Evolutionary conservation across 1,140 invertebrate species (phyloP), one percentile per base, ranked within the genome.

Genomic region (Metopolophium dirhodum): DNA sequence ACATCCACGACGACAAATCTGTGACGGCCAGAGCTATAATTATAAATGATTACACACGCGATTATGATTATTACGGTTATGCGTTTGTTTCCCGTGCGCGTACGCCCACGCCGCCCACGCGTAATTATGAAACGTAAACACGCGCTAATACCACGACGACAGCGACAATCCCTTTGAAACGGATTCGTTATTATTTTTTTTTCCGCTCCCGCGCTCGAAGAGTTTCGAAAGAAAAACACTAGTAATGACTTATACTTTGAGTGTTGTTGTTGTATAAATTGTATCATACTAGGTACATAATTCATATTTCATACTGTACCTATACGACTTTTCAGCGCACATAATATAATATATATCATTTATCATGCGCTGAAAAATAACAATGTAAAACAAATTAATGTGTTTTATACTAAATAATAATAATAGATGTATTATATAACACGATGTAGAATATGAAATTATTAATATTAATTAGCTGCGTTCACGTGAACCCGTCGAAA

Each of bases 61-160:
- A 88, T 88, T 87, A 87, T 54, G 47, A 54, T 88, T 57, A 57
- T 89, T 89, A 89, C 49, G 35, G 54, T 89, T 57, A 37, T 77
- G 61, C 35, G 87, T 89, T 37, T 54, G n/a, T 57, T 89, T 89
- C 45, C 87, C 87, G 51, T 88, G 49, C 49, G 49, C 49, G 47
- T 57, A 54, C 87, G 87, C 87, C 87, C 87, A 89, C 87, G 87
- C n/a, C 87, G 87, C 87, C 87, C 87, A 57, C 87, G 87, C 35
- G 87, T 89, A 57, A 89, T 89, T 89, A 89, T 57, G n/a, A 54
- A 89, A 89, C 8, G 87, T 89, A 89, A 89, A 89, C 87, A 89
- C 45, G 35, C 49, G 49, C 47, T 89, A 89, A 89, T 54, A 89
- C 51, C 49, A 57, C n/a, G 49, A 57, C 87, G 49, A 89, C 51